A percentile compares a stretch with the other conserved stretches of the same genome.
phyloP scores from a whole-genome alignment of 2,797 vertebrate species.

The Hephaestus fuliginosus region DNA sequence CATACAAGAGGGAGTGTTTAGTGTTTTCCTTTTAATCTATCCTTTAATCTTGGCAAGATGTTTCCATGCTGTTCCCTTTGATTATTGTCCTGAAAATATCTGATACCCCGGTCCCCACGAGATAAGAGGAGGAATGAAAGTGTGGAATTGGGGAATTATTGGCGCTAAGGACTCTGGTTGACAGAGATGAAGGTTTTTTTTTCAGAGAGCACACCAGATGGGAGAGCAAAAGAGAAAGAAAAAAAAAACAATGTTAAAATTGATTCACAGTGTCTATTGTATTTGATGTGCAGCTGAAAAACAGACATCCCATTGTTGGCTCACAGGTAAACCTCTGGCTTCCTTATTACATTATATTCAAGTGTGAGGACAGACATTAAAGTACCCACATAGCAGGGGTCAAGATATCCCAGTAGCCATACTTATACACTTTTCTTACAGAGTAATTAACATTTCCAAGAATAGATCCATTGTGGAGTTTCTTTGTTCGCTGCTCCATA shows the following conservation, averaged over 20 bases:
- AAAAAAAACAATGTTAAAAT: not conserved
- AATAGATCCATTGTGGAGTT: constrained; percentile 71
- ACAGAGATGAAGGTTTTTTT: not conserved
- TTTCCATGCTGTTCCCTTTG: constrained; percentile 41
- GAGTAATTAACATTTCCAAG: constrained; percentile 72
- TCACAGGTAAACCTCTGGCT: constrained; percentile 14
- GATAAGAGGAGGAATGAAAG: constrained; percentile 19
- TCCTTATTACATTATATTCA: constrained; percentile 1
- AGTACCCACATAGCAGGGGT: constrained; percentile 34
- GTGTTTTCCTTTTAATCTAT: constrained; percentile 38
- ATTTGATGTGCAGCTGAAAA: not conserved
- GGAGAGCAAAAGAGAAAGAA: not conserved
- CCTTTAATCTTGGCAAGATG: constrained; percentile 57
- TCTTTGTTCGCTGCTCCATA: constrained; percentile 63
- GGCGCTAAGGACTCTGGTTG: constrained; percentile 5
- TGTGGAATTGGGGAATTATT: constrained; percentile 29
- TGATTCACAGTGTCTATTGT: constrained; percentile 2
- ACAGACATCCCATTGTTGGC: not conserved
- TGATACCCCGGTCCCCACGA: constrained; percentile 27
- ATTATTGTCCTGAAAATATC: constrained; percentile 42
- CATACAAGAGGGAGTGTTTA: constrained; percentile 37
- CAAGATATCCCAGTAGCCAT: constrained; percentile 45
- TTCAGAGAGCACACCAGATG: constrained; percentile 19
- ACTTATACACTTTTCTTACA: constrained; percentile 27
- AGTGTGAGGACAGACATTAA: constrained; percentile 20